Base-by-base conservation (phyloP, 2,797 vertebrate species). In the Pteronotus mesoamericanus region DNA sequence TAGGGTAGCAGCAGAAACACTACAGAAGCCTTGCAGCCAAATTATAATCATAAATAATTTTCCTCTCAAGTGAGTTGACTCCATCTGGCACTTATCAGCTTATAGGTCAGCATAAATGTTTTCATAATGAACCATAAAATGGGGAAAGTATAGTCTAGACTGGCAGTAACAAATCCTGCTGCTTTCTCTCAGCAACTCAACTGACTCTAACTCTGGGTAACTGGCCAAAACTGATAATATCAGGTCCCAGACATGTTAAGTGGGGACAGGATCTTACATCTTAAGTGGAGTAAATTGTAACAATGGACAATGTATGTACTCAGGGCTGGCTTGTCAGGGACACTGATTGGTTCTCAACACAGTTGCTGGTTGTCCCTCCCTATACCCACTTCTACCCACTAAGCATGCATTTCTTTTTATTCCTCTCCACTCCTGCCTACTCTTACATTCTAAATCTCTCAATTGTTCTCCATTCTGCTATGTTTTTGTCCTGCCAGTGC, bases 41-140 rank as follows among this genome's bases (percentile, higher is more conserved):
- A 88, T 77, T 53, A 19, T 91, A 91, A 89, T 94, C 51, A 95
- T 93, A 95, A 96, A 90, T 90, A 92, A 94, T 94, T 88, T 96
- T 79, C 57, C 71, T 95, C 78, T 90, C 86, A 92, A 97, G 55
- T 87, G 53, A 66, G 39, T 89, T 96, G 55, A 89, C 37, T 96
- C 66, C 68, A 72, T 51, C 86, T 96, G 92, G 88, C 87, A 57
- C 55, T 97, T 95, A 94, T 57, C 77, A 90, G 86, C 42, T 94
- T 86, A 74, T 26, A 86, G 89, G 74, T 95, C 94, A 79, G 80
- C 69, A 89, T 78, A 92, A 82, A 83, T 88, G 71, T 79, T 88
- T 89, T 93, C 69, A 78, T 91, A 96, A 95, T 91, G 85, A 97
- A 26, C 82, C 39, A 68, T 85, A 86, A 90, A 96, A 42, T 19